phyloP scores from a whole-genome alignment of 2,888 invertebrate species.

The Amiota mariae region DNA sequence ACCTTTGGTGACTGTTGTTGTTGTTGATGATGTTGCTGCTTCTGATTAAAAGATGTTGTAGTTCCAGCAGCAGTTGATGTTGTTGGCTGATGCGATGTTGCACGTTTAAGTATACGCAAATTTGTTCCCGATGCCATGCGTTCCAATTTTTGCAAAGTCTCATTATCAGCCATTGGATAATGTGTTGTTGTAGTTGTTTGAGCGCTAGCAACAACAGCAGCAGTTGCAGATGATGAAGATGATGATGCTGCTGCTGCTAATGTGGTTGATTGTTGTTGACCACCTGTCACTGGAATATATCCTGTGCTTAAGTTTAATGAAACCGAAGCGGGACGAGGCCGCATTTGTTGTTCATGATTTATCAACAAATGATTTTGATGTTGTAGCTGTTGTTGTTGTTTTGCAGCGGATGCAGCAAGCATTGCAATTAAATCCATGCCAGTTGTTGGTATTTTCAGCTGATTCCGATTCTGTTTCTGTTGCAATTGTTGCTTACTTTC shows the following conservation, averaged over 20 bases:
- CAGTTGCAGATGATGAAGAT: constrained; percentile 33
- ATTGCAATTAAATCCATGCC: constrained; percentile 62
- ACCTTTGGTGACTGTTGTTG: constrained; percentile 40
- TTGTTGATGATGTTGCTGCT: constrained; percentile 24
- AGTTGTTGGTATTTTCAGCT: constrained; percentile 44
- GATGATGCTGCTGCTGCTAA: constrained; percentile 20
- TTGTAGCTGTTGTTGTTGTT: constrained; percentile 44
- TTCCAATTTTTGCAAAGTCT: constrained; percentile 54
- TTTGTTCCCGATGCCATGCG: constrained; percentile 69
- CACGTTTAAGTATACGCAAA: constrained; percentile 61
- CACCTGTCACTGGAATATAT: too few species aligned
- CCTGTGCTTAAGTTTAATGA: constrained; percentile 48
- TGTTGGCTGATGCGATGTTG: constrained; percentile 59
- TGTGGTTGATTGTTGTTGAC: too few species aligned
- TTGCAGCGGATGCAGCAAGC: constrained; percentile 57
- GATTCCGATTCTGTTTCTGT: constrained; percentile 39
- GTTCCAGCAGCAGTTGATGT: constrained; percentile 43
- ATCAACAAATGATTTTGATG: constrained; percentile 39
- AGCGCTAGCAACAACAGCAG: neutral
- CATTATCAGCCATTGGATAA: constrained; percentile 14
- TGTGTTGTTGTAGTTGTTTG: constrained; percentile 21
- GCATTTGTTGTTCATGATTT: constrained; percentile 38
- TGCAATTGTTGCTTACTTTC: constrained; percentile 49
- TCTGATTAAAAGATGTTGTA: constrained; percentile 35
- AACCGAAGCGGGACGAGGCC: constrained; percentile 60